A percentile compares a stretch with the other conserved stretches of the same genome.
Conservation (phyloP, 1,140 invertebrate species). For the Whitmania pigra region DNA sequence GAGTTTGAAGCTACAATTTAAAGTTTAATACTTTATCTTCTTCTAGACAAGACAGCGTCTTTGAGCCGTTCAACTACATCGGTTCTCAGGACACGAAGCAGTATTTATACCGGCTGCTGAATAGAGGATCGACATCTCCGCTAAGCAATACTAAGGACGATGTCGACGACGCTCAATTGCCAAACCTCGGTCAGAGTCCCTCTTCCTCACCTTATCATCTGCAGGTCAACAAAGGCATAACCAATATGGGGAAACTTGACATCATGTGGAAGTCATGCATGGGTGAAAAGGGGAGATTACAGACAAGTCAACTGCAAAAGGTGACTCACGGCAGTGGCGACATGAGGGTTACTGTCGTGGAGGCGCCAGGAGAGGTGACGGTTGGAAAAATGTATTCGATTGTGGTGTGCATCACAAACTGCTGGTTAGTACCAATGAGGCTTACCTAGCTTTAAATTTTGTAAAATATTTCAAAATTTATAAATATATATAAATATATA, state of each 20-base stretch:
- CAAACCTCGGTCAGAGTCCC: too few relatives aligned
- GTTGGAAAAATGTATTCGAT: constrained; percentile 10
- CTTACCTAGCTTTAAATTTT: background rate
- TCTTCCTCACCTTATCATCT: constrained; percentile 15
- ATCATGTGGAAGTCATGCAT: constrained; percentile 93
- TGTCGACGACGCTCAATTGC: background rate
- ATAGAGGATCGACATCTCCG: background rate
- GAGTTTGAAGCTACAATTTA: background rate
- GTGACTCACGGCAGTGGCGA: constrained; percentile 41
- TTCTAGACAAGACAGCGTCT: constrained; percentile 52
- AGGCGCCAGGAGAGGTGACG: constrained; percentile 10
- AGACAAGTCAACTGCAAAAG: constrained; percentile 84
- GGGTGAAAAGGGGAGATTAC: constrained; percentile 81
- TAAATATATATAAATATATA: background rate
- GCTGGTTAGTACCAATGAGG: constrained; percentile 21
- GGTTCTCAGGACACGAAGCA: constrained; percentile 57
- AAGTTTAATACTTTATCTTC: background rate
- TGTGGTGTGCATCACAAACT: constrained; percentile 30
- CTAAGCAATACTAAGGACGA: background rate
- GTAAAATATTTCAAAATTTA: background rate
- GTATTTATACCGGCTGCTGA: constrained; percentile 74
- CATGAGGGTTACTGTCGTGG: constrained; percentile 16
- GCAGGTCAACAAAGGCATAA: constrained; percentile 63
- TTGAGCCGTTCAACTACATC: constrained; percentile 69
- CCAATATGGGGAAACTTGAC: constrained; percentile 87